Evolutionary conservation across 1,140 invertebrate genomes (phyloP), one percentile per base, ranked within the genome.

Genomic region (Choristoneura fumiferana): DNA sequence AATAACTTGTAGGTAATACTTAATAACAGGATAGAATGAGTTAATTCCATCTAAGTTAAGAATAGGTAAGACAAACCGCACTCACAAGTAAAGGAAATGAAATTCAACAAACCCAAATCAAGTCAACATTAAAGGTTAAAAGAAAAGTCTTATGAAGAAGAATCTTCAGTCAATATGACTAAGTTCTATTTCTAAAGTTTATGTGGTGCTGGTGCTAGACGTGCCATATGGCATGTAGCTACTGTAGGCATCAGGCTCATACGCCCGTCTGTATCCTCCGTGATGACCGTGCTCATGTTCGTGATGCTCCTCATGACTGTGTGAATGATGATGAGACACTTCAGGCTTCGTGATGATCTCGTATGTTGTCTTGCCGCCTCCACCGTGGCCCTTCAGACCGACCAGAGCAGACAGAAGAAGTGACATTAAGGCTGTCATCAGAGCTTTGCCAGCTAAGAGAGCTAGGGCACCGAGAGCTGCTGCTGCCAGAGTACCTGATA

Each of bases 291-390:
- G 88, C 4, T 87, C 80, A 56, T 90, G 82, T 22, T 89, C 84
- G 15, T 89, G 86, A 14, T 84, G 84, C 35, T 95, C 93, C 67
- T 94, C 93, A 65, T 91, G 90, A 37, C 89, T 91, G 65, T 95
- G 94, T 1, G 92, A 92, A 66, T 95, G 94, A 0, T 93, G 91
- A 58, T 92, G 92, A 0, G 93, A 92, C 60, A 95, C 93, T 10
- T 95, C 92, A 0, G 95, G 95, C 63, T 95, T 95, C 58, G 94
- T 93, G 56, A 95, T 93, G 66, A 96, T 95, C 82, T 96, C 95
- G 75, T 96, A 96, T 0, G 94, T 95, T 0, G 94, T 95, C 14
- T 93, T 93, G 61, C 93, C 92, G 12, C 92, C 92, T 37, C 93
- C 92, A 8, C 91, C 78, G 0, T 92, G 84, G 0, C 93, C 92